These are phyloP conservation scores for Aspidoscelis tigris DNA, from an alignment of 2,113 vertebrate genomes.

Conservation along the genomic window DNA sequence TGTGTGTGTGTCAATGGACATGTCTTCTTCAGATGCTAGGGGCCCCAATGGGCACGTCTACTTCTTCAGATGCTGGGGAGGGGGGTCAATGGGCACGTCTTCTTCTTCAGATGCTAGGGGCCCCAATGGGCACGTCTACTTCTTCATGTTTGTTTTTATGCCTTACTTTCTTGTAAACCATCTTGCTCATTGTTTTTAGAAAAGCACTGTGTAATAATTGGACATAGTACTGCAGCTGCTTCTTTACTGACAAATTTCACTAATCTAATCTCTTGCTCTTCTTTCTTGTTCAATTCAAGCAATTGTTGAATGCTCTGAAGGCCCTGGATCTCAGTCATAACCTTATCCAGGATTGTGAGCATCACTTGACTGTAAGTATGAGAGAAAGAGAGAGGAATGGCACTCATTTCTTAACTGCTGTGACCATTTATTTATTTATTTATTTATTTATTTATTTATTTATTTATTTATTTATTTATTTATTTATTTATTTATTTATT, in stretches of 20 bases:
- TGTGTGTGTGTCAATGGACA: no score
- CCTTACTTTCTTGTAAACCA: no score
- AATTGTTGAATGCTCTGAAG: conserved; percentile 88
- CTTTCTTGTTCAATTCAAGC: conserved; percentile 68
- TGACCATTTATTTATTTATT: background rate
- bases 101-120: no score
- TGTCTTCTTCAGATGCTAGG: no score
- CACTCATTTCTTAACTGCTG: background rate
- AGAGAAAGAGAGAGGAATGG: background rate
- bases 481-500: no score
- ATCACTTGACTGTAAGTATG: conserved; percentile 81
- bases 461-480: no score
- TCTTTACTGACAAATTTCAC: background rate
- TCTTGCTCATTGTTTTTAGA: no score
- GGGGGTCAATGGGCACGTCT: no score
- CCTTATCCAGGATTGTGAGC: conserved; percentile 87
- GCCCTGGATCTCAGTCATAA: conserved; percentile 94
- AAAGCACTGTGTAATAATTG: background rate
- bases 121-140: no score
- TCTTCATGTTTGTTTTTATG: no score
- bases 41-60: no score
- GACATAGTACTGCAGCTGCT: background rate
- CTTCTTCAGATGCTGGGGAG: no score
- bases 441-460: background rate
- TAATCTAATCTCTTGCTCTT: background rate